Percentiles rank a stretch among this genome's conserved stretches.
Evolutionary conservation across 1,140 invertebrate genomes (phyloP).

Genomic region (Orchesella cincta): DNA sequence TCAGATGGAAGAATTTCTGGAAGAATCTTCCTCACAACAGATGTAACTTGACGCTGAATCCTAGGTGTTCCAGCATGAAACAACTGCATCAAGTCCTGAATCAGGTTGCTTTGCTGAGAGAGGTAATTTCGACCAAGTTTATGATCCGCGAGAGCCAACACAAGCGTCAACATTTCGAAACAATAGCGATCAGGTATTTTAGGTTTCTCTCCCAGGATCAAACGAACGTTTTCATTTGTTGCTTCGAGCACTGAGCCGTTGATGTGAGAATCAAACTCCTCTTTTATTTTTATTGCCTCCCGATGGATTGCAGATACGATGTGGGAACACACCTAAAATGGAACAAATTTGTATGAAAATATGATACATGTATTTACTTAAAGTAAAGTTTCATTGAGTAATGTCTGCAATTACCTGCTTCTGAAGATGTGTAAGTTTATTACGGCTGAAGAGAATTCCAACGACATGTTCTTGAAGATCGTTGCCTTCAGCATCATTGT

Average conservation of each 20-base stretch:
- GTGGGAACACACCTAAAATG: conserved; percentile 79
- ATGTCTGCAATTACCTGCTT: conserved; percentile 71
- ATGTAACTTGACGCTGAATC: conserved; percentile 81
- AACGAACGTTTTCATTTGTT: conserved; percentile 43
- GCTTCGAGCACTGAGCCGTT: conserved; percentile 44
- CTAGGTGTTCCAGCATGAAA: conserved; percentile 91
- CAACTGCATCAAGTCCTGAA: conserved; percentile 81
- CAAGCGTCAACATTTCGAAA: conserved; percentile 96
- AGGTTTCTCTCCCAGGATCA: conserved; percentile 51
- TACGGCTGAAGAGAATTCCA: conserved; percentile 90
- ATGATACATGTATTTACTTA: conserved; percentile 2
- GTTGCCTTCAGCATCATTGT: conserved; percentile 65
- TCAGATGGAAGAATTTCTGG: conserved; percentile 74
- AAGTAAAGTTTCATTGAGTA: neutral
- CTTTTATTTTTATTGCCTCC: conserved; percentile 78
- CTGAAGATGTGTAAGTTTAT: conserved; percentile 89
- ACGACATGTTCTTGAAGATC: conserved; percentile 95
- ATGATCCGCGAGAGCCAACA: conserved; percentile 87
- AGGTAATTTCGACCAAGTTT: conserved; percentile 84
- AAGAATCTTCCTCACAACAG: conserved; percentile 74
- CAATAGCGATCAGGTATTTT: conserved; percentile 82
- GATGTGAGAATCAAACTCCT: conserved; percentile 78
- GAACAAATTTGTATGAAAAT: too few species aligned
- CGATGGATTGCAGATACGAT: conserved; percentile 90
- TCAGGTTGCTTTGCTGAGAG: conserved; percentile 80